These are phyloP conservation scores for Hemicordylus capensis DNA, from an alignment of 2,113 vertebrate genomes.

Conservation along the genomic window DNA sequence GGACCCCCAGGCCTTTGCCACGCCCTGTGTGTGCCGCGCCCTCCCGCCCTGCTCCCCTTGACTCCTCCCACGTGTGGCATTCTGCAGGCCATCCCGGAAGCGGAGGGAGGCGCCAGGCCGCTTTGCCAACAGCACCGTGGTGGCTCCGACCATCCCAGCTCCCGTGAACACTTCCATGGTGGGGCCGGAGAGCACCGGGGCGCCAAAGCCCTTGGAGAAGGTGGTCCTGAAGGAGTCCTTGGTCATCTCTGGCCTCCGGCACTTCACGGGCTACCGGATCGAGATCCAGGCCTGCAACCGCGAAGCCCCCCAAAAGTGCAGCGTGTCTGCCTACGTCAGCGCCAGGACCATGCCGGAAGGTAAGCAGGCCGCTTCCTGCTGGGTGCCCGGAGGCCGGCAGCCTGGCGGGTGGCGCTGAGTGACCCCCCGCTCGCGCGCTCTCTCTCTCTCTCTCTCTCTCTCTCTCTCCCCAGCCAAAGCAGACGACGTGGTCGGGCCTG, in stretches of 20 bases:
- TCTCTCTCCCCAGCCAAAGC: constrained; percentile 83
- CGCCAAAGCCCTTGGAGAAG: constrained; percentile 80
- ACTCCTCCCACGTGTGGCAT: neutral
- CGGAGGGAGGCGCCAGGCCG: constrained; percentile 83
- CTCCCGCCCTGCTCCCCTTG: no score
- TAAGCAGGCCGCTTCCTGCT: constrained; percentile 47
- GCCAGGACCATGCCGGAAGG: constrained; percentile 96
- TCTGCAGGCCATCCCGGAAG: constrained; percentile 80
- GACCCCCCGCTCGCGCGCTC: neutral
- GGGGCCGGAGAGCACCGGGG: constrained; percentile 65
- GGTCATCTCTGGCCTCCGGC: constrained; percentile 90
- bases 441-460: neutral
- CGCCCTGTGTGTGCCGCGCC: neutral
- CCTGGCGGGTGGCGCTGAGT: neutral
- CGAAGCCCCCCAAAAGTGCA: constrained; percentile 80
- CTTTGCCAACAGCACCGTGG: constrained; percentile 76
- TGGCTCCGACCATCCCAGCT: constrained; percentile 62
- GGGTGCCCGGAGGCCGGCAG: neutral
- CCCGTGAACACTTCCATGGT: constrained; percentile 69
- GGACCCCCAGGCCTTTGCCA: neutral
- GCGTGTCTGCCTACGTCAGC: constrained; percentile 89
- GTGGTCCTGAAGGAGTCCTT: constrained; percentile 86
- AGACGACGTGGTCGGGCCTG: constrained; percentile 85
- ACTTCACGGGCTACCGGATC: constrained; percentile 96
- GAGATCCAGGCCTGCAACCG: constrained; percentile 97